Conservation (phyloP, 2,888 invertebrate genomes). For the Pediacus dermestoides region DNA sequence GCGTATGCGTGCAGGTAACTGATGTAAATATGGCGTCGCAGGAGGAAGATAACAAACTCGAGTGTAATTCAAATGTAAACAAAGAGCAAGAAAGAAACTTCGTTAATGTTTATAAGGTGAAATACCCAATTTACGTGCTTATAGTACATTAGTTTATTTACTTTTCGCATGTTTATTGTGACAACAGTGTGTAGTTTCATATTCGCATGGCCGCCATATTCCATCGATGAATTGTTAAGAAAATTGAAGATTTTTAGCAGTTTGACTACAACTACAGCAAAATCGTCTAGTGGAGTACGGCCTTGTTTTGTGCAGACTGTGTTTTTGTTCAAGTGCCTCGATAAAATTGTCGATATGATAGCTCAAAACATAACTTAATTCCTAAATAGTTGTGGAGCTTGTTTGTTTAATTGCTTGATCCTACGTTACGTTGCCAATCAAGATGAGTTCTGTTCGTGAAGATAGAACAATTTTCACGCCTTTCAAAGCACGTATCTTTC, state of each 20-base stretch:
- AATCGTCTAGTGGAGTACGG: constrained; percentile 32
- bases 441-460: constrained; percentile 39
- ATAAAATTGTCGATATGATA: constrained; percentile 35
- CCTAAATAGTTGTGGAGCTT: constrained; percentile 35
- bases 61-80: constrained; percentile 45
- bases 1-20: constrained; percentile 38
- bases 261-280: constrained; percentile 24
- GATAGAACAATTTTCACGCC: constrained; percentile 37
- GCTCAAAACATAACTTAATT: constrained; percentile 28
- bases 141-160: constrained; percentile 43
- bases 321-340: constrained; percentile 34
- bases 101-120: constrained; percentile 49
- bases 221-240: constrained; percentile 39
- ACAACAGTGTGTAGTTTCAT: constrained; percentile 43
- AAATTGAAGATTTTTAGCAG: constrained; percentile 37
- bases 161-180: constrained; percentile 46
- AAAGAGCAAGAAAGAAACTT: constrained; percentile 45
- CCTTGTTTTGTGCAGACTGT: constrained; percentile 36
- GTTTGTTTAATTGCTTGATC: constrained; percentile 44
- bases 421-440: constrained; percentile 34
- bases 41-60: constrained; percentile 47
- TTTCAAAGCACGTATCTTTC: constrained; percentile 46
- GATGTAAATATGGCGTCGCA: constrained; percentile 49
- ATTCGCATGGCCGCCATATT: constrained; percentile 50
- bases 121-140: constrained; percentile 44